Evolutionary conservation across 2,113 vertebrate species (phyloP), one percentile per base, ranked within the genome.

Genomic region (Chunga burmeisteri): DNA sequence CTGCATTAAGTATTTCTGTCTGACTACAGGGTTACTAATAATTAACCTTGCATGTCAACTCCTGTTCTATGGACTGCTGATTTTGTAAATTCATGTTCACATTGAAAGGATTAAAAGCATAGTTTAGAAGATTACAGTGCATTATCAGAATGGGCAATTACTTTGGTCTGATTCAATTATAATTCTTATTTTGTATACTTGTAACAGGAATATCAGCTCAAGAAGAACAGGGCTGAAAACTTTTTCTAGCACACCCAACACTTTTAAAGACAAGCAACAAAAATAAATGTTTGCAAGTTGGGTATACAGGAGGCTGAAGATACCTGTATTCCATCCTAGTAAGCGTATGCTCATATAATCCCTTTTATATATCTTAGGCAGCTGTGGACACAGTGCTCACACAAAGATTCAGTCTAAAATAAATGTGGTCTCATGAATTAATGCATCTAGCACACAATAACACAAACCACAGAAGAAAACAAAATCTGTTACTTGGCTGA

Each of bases 51-150:
- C 18, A 30, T 84, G 97, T 94, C 88, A 96, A 72, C 72, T 72
- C 42, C 55, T 90, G 73, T 97, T 97, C 91, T 93, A 91, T 66
- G 94, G 91, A 84, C 62, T 83, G 79, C 47, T 97, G 86, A 68
- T 96, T 98, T 97, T 96, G 93, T 81, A 96, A 98, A 93, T 72
- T 87, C 47, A 73, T 89, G 92, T 95, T 97, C 96, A 92, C 79
- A 95, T 94, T 90, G 89, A 92, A 82, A 86, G 94, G 97, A 97
- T 98, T 96, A 98, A 95, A 96, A 96, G 92, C 96, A 98, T 98
- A 97, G 94, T 96, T 98, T 47, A 94, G 92, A 87, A 97, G 98
- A 97, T 98, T 97, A 97, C 84, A 96, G 90, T 91, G 78, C 84
- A 90, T 94, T 95, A 93, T 94, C 85, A 95, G 40, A 80, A 46